Conservation (phyloP, 2,888 invertebrate species). For the Tanypteryx hageni region DNA sequence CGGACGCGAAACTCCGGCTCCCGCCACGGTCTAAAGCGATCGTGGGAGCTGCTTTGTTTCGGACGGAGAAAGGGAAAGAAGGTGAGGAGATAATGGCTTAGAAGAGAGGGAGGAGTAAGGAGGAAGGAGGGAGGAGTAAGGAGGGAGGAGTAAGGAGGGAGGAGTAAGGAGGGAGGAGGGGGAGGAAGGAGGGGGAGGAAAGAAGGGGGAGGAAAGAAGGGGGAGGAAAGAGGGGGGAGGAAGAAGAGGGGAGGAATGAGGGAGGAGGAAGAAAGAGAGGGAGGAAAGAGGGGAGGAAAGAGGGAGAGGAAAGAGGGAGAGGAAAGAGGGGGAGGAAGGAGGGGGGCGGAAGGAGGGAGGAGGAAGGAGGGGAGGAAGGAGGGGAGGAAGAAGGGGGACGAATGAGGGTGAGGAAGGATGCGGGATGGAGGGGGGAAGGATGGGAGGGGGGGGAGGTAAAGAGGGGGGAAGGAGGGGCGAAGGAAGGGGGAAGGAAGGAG, state of each 20-base stretch:
- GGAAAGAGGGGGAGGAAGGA: no score
- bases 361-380: no score
- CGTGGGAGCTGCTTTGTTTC: conserved; percentile 33
- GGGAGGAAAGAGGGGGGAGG: no score
- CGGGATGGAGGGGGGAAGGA: no score
- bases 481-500: background rate
- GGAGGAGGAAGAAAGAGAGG: no score
- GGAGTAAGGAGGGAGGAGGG: no score
- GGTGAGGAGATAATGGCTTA: background rate
- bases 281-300: no score
- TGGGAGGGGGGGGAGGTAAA: background rate
- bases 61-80: background rate
- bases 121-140: background rate
- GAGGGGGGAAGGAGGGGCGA: background rate
- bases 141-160: background rate
- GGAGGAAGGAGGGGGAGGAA: no score
- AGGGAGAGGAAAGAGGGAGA: no score
- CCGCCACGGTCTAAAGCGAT: background rate
- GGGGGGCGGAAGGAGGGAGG: background rate
- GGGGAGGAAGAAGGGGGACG: background rate
- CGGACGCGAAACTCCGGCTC: conserved; percentile 17
- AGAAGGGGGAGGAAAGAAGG: no score
- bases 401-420: background rate
- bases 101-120: no score
- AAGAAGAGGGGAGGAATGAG: no score